Base-by-base conservation (phyloP, 2,113 vertebrate genomes). In the Tupaia tana region DNA sequence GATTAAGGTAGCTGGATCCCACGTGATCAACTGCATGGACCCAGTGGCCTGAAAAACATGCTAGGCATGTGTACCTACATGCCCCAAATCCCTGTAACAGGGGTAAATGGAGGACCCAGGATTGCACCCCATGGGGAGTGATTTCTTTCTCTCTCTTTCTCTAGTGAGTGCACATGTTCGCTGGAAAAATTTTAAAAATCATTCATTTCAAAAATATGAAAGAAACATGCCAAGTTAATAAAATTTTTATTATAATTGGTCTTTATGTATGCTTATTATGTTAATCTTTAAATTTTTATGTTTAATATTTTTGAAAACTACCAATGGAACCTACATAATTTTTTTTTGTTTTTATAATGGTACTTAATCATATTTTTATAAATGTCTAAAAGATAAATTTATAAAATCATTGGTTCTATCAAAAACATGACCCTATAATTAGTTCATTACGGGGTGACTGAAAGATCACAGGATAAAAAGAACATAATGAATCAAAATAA, bases 331-430 rank as follows among this genome's bases (percentile, higher is more conserved):
- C 3, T 22, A 86, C 12, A 77, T 70, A 74, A 92, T 75, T 73
- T 74, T 14, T 43, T 77, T 96, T 89, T 85, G n/a, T 10, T 52
- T 86, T 59, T 59, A 3, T 93, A 89, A 70, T 86, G 78, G 10
- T 85, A 31, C 16, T n/a, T 81, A 91, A 61, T 56, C 12, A 95
- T 59, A 64, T 82, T 61, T 97, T 96, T 74, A 80, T 86, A 97
- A 96, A 61, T 56, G 66, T 56, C n/a, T 95, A 66, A 92, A 80
- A 31, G 58, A 84, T 12, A 87, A 87, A 84, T 73, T 96, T 93
- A 22, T 96, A 86, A 52, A 97, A 96, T 52, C 66, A 86, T 74
- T 97, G 92, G 16, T 96, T 97, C 91, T 84, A 85, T 29, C 87
- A 97, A 92, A 85, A 96, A 78, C 52, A 91, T 91, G 59, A 66